phyloP scores from a whole-genome alignment of 2,888 invertebrate genomes.

The Coelopa pilipes region DNA sequence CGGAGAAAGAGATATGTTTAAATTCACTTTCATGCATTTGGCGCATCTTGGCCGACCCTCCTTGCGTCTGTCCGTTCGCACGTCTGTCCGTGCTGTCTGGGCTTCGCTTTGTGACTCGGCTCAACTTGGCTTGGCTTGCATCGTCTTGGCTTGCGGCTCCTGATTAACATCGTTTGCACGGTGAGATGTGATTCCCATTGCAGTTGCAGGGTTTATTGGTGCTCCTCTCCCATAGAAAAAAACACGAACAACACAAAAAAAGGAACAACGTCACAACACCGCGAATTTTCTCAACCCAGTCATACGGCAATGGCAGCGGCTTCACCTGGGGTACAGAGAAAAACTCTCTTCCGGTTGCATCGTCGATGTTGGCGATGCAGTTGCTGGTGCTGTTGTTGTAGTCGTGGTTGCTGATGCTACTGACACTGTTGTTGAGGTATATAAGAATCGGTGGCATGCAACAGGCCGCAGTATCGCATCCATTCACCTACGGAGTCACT shows the following conservation, averaged over 20 bases:
- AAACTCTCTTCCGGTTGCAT: conserved; percentile 39
- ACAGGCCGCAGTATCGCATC: conserved; percentile 28
- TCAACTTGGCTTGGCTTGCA: not conserved
- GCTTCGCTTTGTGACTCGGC: not conserved
- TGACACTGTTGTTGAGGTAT: conserved; percentile 30
- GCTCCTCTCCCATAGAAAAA: not conserved
- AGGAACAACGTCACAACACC: not conserved
- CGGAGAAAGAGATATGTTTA: not conserved
- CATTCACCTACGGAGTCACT: conserved; percentile 9
- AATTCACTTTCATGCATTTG: conserved; percentile 16
- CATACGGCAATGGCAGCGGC: not conserved
- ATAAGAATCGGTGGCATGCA: conserved; percentile 31
- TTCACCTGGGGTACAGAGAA: conserved; percentile 1
- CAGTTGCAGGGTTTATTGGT: not conserved
- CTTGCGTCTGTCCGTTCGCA: too few relatives aligned
- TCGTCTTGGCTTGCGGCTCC: conserved; percentile 21
- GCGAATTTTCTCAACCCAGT: conserved; percentile 17
- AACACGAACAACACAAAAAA: not conserved
- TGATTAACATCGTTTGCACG: conserved; percentile 27
- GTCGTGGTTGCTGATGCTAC: not conserved
- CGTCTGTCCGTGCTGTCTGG: not conserved
- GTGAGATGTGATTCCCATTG: not conserved
- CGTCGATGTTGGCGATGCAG: too few relatives aligned
- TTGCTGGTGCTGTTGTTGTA: too few relatives aligned
- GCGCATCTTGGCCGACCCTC: not conserved